A percentile compares a stretch with the other conserved stretches of the same genome.
phyloP scores from a whole-genome alignment of 1,140 invertebrate genomes.

The Vanessa tameamea region DNA sequence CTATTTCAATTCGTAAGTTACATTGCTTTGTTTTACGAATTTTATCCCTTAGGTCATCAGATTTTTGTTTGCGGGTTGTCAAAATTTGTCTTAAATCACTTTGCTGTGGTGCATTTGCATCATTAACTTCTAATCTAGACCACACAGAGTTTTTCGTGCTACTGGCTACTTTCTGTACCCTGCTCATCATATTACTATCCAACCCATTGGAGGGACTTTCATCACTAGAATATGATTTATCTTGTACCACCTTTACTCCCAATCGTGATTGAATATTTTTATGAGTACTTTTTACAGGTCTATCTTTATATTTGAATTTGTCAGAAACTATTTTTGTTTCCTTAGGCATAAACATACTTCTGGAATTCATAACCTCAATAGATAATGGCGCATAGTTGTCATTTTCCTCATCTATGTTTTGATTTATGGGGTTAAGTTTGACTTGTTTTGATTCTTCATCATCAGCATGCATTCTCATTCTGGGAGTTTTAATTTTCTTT shows the following conservation, averaged over 20 bases:
- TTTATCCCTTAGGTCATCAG: constrained; percentile 68
- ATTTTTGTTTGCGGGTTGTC: constrained; percentile 61
- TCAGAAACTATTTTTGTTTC: constrained; percentile 60
- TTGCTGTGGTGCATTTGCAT: constrained; percentile 37
- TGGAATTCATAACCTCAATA: constrained; percentile 67
- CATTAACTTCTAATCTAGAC: constrained; percentile 79
- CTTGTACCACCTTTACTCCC: constrained; percentile 53
- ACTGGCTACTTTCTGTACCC: constrained; percentile 66
- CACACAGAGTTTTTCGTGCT: constrained; percentile 74
- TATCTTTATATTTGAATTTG: constrained; percentile 58
- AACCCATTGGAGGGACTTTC: constrained; percentile 53
- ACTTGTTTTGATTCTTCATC: constrained; percentile 87
- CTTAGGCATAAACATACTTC: constrained; percentile 51
- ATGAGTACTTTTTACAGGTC: constrained; percentile 32
- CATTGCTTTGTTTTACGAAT: constrained; percentile 69
- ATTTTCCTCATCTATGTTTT: constrained; percentile 50
- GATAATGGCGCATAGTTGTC: constrained; percentile 64
- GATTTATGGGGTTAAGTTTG: constrained; percentile 52
- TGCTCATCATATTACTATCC: constrained; percentile 63
- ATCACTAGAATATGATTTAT: constrained; percentile 52
- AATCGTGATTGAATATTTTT: constrained; percentile 60
- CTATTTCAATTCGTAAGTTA: constrained; percentile 78
- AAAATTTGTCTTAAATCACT: constrained; percentile 69
- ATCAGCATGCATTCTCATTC: constrained; percentile 94
- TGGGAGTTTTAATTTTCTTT: constrained; percentile 83